A percentile compares a stretch with the other conserved stretches of the same genome.
phyloP scores from a whole-genome alignment of 2,888 invertebrate species.

The Leucophora obtusa region DNA sequence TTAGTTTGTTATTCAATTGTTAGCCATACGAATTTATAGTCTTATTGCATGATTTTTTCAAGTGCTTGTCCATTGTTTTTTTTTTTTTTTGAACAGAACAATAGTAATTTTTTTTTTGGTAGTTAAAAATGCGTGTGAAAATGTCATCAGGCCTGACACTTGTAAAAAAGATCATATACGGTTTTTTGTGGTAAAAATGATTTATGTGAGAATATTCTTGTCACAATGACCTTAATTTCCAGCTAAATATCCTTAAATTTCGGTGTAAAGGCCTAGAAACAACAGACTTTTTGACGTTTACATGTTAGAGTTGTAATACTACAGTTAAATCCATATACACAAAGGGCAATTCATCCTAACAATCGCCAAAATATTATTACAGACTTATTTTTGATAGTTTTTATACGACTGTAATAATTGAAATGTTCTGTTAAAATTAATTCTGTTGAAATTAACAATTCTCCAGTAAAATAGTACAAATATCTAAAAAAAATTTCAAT shows the following conservation, averaged over 20 bases:
- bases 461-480: too few relatives aligned
- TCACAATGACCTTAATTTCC: constrained; percentile 1
- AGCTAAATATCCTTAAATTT: not conserved
- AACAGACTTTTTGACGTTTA: too few relatives aligned
- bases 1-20: constrained; percentile 29
- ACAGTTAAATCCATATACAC: too few relatives aligned
- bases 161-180: constrained; percentile 4
- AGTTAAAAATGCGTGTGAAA: constrained; percentile 58
- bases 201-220: constrained; percentile 52
- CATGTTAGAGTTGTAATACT: too few relatives aligned
- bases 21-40: constrained; percentile 34
- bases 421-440: too few relatives aligned
- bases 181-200: constrained; percentile 22
- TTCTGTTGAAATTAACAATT: too few relatives aligned
- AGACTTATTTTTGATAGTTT: too few relatives aligned
- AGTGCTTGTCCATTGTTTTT: constrained; percentile 33
- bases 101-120: constrained; percentile 3
- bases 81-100: not conserved
- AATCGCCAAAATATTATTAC: too few relatives aligned
- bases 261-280: too few relatives aligned
- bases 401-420: too few relatives aligned
- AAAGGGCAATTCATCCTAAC: too few relatives aligned
- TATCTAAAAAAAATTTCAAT: too few relatives aligned
- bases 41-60: constrained; percentile 40
- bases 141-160: constrained; percentile 56